Percentiles rank a stretch among this genome's conserved stretches.
phyloP scores from a whole-genome alignment of 2,797 vertebrate species.

The Morelia viridis region DNA sequence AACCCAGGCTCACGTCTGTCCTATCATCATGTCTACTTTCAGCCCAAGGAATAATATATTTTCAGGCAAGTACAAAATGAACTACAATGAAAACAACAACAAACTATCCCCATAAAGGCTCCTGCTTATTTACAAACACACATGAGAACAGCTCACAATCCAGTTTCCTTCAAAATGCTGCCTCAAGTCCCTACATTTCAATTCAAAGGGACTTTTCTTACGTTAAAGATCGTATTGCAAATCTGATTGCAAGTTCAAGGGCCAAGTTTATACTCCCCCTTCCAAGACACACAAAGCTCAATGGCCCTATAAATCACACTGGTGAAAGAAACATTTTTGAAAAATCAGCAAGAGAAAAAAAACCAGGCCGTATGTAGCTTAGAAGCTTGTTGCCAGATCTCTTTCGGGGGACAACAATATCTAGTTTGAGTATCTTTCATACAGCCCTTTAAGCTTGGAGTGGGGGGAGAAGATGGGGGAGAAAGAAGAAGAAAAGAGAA shows the following conservation, averaged over 20 bases:
- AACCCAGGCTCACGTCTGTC: background rate
- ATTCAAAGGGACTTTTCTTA: background rate
- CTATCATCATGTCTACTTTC: background rate
- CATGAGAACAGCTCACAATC: background rate
- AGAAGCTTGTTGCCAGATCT: slow-evolving; percentile 11
- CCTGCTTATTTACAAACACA: slow-evolving; percentile 4
- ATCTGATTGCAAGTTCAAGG: slow-evolving; percentile 15
- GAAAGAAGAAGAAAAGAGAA: slow-evolving; percentile 16
- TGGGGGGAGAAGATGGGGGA: too few relatives aligned
- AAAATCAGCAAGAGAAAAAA: background rate
- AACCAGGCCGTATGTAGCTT: background rate
- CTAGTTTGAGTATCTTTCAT: slow-evolving; percentile 32
- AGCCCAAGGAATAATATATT: background rate
- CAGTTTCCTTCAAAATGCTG: slow-evolving; percentile 15
- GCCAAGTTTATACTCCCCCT: slow-evolving; percentile 16
- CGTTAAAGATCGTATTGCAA: background rate
- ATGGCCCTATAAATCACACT: background rate
- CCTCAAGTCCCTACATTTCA: background rate
- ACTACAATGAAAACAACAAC: background rate
- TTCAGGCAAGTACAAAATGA: background rate
- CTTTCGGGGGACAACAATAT: background rate
- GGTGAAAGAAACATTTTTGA: background rate
- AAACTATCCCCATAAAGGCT: background rate
- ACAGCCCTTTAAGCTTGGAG: slow-evolving; percentile 28
- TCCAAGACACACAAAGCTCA: slow-evolving; percentile 27